Evolutionary conservation across 53 echinoderm and acorn worm genomes (phyloP), one percentile per base, ranked within the genome.

Genomic region (Actinopyga echinites): DNA sequence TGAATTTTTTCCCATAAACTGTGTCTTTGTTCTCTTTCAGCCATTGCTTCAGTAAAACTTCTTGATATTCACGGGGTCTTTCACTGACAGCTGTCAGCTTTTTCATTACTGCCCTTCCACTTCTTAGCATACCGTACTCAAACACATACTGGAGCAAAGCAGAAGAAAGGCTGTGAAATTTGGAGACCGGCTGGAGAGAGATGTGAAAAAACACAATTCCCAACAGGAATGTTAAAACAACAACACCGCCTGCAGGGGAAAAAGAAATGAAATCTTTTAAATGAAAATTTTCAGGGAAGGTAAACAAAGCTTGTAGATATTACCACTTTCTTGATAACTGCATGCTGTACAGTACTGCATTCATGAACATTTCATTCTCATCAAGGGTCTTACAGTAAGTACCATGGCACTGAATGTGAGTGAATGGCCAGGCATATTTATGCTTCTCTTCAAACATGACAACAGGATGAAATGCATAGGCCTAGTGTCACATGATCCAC

Each of bases 11-110:
- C 20, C 82, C 87, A 53, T 93, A 93, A 25, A 79, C 86, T 8
- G 93, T 93, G 63, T 83, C 78, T 21, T 53, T 52, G 64, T 93
- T 82, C 32, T 49, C 37, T 32, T 44, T 56, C 13, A 85, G 59
- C 65, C 87, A 82, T 11, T 85, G 22, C 37, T 52, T 84, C 2
- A 93, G 56, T 35, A 82, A 56, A 11, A 62, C 77, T 55, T 93
- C 93, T 64, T 93, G 93, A 33, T 85, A 57, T 79, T 69, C 44
- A 20, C 88, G 66, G 1, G 90, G 90, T 55, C 77, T 28, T 19
- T 56, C 53, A 49, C 77, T 30, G 33, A 77, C 56, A 25, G 49
- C 32, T 6, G 29, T 77, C 56, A 77, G 21, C 77, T 77, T 77
- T 31, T 77, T 77, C 54, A 77, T 21, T 5, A 30, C 53, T 13